phyloP scores from a whole-genome alignment of 2,113 vertebrate species.

The Sceloporus undulatus region DNA sequence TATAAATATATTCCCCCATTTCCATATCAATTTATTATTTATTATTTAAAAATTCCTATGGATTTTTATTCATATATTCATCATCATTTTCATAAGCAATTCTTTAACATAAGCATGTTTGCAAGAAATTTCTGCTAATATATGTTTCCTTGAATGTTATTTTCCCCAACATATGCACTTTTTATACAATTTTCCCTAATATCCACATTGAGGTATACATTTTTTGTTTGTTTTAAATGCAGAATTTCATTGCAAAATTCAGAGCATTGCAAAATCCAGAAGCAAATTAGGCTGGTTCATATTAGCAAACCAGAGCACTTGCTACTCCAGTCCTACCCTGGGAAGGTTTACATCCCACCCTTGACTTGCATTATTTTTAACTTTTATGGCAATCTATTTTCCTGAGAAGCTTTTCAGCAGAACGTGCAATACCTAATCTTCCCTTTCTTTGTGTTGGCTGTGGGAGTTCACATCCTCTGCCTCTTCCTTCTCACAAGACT shows the following conservation, averaged over 20 bases:
- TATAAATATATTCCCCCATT: too few species aligned
- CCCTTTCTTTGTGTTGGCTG: constrained; percentile 51
- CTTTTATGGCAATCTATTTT: constrained; percentile 14
- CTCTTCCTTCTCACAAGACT: constrained; percentile 61
- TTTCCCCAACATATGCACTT: neutral
- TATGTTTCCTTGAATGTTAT: neutral
- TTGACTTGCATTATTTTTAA: constrained; percentile 10
- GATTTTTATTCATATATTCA: too few species aligned
- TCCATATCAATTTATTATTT: too few species aligned
- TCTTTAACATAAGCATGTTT: too few species aligned
- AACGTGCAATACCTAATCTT: constrained; percentile 45
- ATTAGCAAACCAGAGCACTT: neutral
- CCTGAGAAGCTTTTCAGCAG: constrained; percentile 33
- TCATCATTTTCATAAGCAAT: too few species aligned
- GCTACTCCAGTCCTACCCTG: neutral
- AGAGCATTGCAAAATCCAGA: neutral
- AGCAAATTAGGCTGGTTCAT: neutral
- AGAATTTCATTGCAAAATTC: neutral
- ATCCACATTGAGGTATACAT: neutral
- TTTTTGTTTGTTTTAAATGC: neutral
- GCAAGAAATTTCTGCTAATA: neutral
- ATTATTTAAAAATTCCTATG: too few species aligned
- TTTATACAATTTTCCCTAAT: neutral
- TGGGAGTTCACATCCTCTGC: constrained; percentile 69
- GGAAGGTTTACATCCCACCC: neutral